Evolutionary conservation across 2,888 invertebrate genomes (phyloP).

Genomic region (Neuroscelio doddi): DNA sequence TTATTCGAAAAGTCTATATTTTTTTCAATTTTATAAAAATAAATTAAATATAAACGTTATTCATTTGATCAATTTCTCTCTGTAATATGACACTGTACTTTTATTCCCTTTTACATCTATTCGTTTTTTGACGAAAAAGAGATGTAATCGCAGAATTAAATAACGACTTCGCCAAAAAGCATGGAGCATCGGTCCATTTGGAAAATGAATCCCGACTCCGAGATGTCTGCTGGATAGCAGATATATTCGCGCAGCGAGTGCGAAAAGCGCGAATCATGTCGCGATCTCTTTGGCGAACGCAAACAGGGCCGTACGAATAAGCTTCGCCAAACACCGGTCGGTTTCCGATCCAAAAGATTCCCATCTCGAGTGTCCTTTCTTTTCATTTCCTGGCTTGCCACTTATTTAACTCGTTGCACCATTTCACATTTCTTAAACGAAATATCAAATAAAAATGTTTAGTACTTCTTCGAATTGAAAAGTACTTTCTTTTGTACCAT

Average conservation of each 20-base stretch:
- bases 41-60: background rate
- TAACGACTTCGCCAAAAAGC: slow-evolving; percentile 45
- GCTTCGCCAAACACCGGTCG: slow-evolving; percentile 33
- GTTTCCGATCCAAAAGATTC: slow-evolving; percentile 36
- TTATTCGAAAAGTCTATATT: too few species aligned
- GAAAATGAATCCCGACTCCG: slow-evolving; percentile 57
- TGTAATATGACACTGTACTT: slow-evolving; percentile 1
- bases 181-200: slow-evolving; percentile 59
- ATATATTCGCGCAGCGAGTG: slow-evolving; percentile 41
- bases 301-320: slow-evolving; percentile 14
- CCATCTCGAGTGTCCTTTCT: slow-evolving; percentile 27
- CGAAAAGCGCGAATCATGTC: slow-evolving; percentile 31
- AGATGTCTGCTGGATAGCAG: slow-evolving; percentile 43
- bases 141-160: slow-evolving; percentile 45
- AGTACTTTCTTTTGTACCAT: too few species aligned
- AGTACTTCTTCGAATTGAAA: too few species aligned
- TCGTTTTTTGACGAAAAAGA: slow-evolving; percentile 41
- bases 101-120: slow-evolving; percentile 32
- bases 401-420: slow-evolving; percentile 34
- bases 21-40: background rate
- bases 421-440: slow-evolving; percentile 34
- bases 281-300: slow-evolving; percentile 10
- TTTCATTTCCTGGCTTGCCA: slow-evolving; percentile 33
- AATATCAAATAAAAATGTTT: slow-evolving; percentile 12
- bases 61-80: background rate